Evolutionary conservation across 2,888 invertebrate genomes (phyloP), one percentile per base, ranked within the genome.

Genomic region (Drosophila flavopinicola): DNA sequence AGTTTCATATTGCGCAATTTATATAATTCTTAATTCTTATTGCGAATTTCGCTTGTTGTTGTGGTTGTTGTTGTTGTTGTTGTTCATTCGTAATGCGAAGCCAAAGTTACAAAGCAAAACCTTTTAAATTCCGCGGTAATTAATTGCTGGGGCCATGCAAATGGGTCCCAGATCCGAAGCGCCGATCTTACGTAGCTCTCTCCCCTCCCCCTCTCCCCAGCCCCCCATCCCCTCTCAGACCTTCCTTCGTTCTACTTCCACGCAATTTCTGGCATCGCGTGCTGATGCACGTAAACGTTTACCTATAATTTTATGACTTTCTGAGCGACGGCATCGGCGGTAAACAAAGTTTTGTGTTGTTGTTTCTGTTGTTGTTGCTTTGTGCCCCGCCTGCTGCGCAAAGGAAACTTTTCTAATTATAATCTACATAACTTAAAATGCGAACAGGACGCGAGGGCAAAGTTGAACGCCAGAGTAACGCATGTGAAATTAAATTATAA

Each of bases 341-440:
- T 52, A 66, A 65, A 49, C 42, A 54, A 60, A 56, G 56, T 60
- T 64, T 49, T 59, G 44, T 58, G 41, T 61, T 56, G 59, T 17
- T 41, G 51, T 51, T 17, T 27, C 6, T 41, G 15, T 13, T 38
- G 38, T 25, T 39, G 39, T 32, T 32, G 33, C 27, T 9, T 32
- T 32, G 32, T n/a, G 13, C 9, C 24, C 27, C 44, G 29, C 7
- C 38, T 15, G 7, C 15, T 15, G 13, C 35, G 45, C 32, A 44
- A 53, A 49, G 59, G 53, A 84, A 84, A 84, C 85, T 84, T 84
- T 84, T 84, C 87, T 84, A 84, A 84, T 84, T 84, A 84, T 84
- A 84, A 84, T 85, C 87, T 78, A 85, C 83, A 84, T 84, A 84
- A 84, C 87, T 84, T 84, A 84, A 85, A 84, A 85, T 76, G 85